A percentile compares a stretch with the other conserved stretches of the same genome.
These are phyloP conservation scores for Acanthurus lineatus DNA, from an alignment of 2,797 vertebrate genomes.

Conservation along the genomic window DNA sequence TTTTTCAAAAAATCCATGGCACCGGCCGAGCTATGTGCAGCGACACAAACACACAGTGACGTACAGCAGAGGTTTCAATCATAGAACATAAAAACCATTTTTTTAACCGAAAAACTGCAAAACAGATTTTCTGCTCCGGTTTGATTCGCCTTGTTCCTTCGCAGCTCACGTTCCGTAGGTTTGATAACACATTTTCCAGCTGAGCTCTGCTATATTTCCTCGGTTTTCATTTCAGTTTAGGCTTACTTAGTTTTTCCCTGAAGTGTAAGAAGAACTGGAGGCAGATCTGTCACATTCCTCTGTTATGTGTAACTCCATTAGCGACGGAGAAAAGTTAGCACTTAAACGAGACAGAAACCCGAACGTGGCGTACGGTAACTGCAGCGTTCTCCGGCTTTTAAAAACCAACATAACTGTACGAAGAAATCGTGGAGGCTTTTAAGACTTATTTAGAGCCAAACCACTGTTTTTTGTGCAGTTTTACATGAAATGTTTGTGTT, in stretches of 20 bases:
- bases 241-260: conserved; percentile 66
- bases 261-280: conserved; percentile 64
- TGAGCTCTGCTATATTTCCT: conserved; percentile 13
- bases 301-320: conserved; percentile 35
- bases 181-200: not conserved
- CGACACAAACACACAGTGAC: conserved; percentile 25
- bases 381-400: conserved; percentile 20
- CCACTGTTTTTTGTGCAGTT: conserved; percentile 53
- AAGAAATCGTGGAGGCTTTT: conserved; percentile 25
- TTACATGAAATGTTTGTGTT: conserved; percentile 31
- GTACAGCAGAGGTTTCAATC: conserved; percentile 23
- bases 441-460: not conserved
- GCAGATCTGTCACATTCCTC: conserved; percentile 64
- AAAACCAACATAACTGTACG: conserved; percentile 19
- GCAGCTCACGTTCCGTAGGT: conserved; percentile 12
- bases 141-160: conserved; percentile 27
- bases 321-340: conserved; percentile 35
- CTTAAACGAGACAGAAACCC: conserved; percentile 55
- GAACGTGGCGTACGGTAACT: conserved; percentile 45
- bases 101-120: not conserved
- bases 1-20: not conserved
- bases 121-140: conserved; percentile 13
- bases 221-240: conserved; percentile 23
- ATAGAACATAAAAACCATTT: not conserved
- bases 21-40: conserved; percentile 22